These are phyloP conservation scores for Gnathochromis pfefferi DNA, from an alignment of 2,113 vertebrate species.

Conservation along the genomic window DNA sequence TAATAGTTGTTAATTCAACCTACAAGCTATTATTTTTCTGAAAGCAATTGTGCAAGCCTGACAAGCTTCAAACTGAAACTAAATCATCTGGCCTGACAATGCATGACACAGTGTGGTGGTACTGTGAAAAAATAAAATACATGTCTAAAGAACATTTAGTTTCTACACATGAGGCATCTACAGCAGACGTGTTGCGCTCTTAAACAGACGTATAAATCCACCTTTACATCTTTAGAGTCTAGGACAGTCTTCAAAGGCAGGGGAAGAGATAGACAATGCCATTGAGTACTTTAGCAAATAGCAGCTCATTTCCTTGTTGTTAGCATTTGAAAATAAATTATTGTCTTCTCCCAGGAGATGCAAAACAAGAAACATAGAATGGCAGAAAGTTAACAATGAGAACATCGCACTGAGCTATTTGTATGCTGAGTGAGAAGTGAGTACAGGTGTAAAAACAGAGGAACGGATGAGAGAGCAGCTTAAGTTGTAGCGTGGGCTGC, in stretches of 20 bases:
- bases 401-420: background rate
- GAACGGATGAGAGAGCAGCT: background rate
- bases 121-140: background rate
- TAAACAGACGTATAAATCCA: background rate
- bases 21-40: background rate
- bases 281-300: background rate
- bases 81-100: background rate
- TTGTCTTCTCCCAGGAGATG: background rate
- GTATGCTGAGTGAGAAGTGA: background rate
- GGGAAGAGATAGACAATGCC: background rate
- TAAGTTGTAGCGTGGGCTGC: background rate
- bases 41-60: background rate
- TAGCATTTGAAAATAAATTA: background rate
- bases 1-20: background rate
- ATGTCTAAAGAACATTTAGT: background rate
- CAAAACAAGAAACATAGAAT: background rate
- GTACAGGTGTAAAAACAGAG: background rate
- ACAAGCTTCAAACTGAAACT: background rate
- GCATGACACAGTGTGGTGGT: background rate
- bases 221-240: background rate
- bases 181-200: background rate
- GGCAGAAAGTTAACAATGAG: background rate
- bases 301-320: background rate
- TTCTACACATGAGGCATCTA: background rate
- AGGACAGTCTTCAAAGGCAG: background rate